phyloP scores from a whole-genome alignment of 2,797 vertebrate species.

The Thaleichthys pacificus region DNA sequence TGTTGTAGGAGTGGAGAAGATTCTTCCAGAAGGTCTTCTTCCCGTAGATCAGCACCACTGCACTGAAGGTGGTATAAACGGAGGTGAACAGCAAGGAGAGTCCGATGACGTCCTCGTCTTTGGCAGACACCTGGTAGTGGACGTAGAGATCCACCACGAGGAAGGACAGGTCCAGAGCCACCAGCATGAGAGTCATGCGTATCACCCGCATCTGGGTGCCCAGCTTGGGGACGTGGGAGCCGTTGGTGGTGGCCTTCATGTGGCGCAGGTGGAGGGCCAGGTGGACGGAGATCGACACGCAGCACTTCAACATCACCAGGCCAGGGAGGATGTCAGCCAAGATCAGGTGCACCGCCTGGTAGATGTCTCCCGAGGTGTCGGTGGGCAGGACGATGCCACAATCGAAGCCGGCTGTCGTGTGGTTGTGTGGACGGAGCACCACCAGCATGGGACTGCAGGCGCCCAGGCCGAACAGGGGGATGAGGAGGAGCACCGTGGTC shows the following conservation, averaged over 20 bases:
- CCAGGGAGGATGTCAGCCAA: conserved; percentile 70
- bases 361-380: conserved; percentile 24
- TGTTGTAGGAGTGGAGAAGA: conserved; percentile 59
- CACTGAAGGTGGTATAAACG: conserved; percentile 60
- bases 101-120: conserved; percentile 51
- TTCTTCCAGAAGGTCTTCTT: conserved; percentile 74
- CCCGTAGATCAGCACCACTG: conserved; percentile 72
- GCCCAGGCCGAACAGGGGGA: conserved; percentile 58
- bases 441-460: conserved; percentile 63
- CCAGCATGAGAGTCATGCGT: conserved; percentile 69
- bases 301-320: conserved; percentile 73
- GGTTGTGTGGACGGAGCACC: conserved; percentile 46
- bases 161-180: conserved; percentile 64
- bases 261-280: conserved; percentile 70
- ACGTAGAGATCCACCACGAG: conserved; percentile 68
- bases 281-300: conserved; percentile 75
- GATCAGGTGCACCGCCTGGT: conserved; percentile 62
- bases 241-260: conserved; percentile 75
- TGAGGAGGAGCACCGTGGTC: conserved; percentile 51
- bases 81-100: conserved; percentile 67
- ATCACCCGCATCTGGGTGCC: conserved; percentile 76
- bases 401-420: conserved; percentile 6
- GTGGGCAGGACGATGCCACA: conserved; percentile 60
- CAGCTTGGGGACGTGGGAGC: conserved; percentile 67
- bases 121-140: conserved; percentile 58